Conservation (phyloP, 2,797 vertebrate species). For the Channallabes apus region DNA sequence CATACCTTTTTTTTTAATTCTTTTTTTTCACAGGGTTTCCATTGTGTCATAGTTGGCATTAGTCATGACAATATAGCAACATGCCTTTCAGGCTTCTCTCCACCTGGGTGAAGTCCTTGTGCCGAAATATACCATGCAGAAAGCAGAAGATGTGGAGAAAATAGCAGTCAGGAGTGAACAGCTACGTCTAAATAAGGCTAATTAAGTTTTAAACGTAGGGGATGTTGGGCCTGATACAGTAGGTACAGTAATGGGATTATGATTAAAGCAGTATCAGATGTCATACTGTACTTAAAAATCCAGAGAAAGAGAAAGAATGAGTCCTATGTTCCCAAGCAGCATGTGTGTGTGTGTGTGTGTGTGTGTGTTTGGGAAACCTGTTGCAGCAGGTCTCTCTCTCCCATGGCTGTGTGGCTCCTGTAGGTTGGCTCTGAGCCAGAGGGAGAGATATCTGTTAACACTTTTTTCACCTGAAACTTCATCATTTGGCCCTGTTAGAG, state of each 20-base stretch:
- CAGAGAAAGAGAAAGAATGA: neutral
- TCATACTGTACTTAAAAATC: slow-evolving; percentile 58
- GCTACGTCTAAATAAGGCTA: slow-evolving; percentile 27
- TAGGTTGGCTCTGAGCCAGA: slow-evolving; percentile 68
- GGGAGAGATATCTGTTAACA: slow-evolving; percentile 45
- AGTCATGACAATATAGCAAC: slow-evolving; percentile 27
- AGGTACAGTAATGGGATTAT: slow-evolving; percentile 56
- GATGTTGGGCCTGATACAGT: slow-evolving; percentile 53
- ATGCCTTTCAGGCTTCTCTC: slow-evolving; percentile 46
- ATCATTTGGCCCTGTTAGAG: slow-evolving; percentile 25
- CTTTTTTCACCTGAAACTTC: slow-evolving; percentile 43
- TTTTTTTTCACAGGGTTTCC: slow-evolving; percentile 18
- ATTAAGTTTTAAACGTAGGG: neutral
- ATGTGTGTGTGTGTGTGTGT: slow-evolving; percentile 44
- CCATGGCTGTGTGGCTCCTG: slow-evolving; percentile 65
- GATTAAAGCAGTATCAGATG: slow-evolving; percentile 65
- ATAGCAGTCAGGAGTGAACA: slow-evolving; percentile 12
- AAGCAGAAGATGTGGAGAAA: neutral
- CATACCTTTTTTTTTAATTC: slow-evolving; percentile 5
- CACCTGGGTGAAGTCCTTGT: slow-evolving; percentile 32
- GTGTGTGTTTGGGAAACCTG: slow-evolving; percentile 66
- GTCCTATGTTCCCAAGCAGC: neutral
- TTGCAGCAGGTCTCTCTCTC: slow-evolving; percentile 73
- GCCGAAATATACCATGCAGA: slow-evolving; percentile 1
- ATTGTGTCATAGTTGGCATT: slow-evolving; percentile 38